Evolutionary conservation across 2,113 vertebrate species (phyloP).

Genomic region (Percina caprodes): DNA sequence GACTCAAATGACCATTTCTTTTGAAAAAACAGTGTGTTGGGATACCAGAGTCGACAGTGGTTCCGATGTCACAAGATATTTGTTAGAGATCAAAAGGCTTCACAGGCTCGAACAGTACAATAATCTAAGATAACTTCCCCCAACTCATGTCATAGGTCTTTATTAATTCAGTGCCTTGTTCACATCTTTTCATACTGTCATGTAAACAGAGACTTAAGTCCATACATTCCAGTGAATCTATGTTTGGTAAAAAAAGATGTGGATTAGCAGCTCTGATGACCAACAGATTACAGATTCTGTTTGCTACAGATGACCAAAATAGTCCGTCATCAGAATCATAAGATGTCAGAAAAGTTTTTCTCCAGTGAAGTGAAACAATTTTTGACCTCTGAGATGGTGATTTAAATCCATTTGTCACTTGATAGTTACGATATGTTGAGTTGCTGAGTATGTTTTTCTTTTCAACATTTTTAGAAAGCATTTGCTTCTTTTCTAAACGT

Average conservation of each 20-base stretch:
- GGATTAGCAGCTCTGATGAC: neutral
- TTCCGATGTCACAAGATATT: neutral
- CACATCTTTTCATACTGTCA: neutral
- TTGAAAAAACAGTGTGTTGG: neutral
- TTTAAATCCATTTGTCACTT: neutral
- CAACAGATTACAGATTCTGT: neutral
- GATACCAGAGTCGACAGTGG: neutral
- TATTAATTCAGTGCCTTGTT: neutral
- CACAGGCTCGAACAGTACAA: constrained; percentile 9
- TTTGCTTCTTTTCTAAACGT: neutral
- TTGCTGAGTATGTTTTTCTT: neutral
- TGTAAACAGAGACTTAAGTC: neutral
- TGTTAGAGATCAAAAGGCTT: constrained; percentile 1
- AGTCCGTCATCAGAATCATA: neutral
- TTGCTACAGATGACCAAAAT: neutral
- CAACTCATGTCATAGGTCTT: neutral
- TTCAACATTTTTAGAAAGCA: neutral
- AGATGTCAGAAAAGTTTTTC: neutral
- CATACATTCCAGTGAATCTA: neutral
- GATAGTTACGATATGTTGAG: neutral
- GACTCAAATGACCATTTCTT: neutral
- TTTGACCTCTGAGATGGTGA: neutral
- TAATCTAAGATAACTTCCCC: neutral
- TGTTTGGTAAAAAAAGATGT: constrained; percentile 12
- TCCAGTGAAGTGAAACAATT: neutral